Base-by-base conservation (phyloP, 1,140 invertebrate species). In the Zaprionus lachaisei region DNA sequence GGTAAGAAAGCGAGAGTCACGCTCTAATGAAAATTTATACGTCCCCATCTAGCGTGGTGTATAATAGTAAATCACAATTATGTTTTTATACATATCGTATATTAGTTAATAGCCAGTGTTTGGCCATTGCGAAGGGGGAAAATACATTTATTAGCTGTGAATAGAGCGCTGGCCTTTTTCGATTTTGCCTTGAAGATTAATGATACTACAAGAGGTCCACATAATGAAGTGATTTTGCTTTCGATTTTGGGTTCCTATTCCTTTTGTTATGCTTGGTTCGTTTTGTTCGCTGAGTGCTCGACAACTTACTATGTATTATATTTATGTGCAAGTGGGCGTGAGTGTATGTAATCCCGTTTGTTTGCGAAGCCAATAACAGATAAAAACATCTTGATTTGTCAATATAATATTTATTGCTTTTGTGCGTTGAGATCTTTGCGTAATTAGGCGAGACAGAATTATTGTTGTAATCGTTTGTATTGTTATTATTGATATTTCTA, bases 301-400 rank as follows among this genome's bases (percentile, higher is more conserved):
- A 44, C 37, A 26, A 61, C 37, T 38, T 20, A 60, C 41, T 20
- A n/a, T n/a, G n/a, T n/a, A 60, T 34, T 34, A 34, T 11, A 34
- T 51, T 28, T 72, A 5, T 56, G n/a, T 58, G 51, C n/a, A 7
- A 26, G 67, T 54, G 61, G 74, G 66, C 38, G 47, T 24, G 47
- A 37, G 62, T 34, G 20, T 37, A 15, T 17, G 22, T 38, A 17
- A 49, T 49, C 24, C 17, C 31, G 14, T 66, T 38, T 55, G 64
- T 54, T 63, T 28, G 60, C 51, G 66, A 71, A 72, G 54, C 47
- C 26, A 65, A 58, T 47, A 60, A 72, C 56, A 76, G 81, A 83
- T 76, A 83, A 79, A 85, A 87, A 87, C 83, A 89, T 87, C 84
- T 87, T 87, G 81, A 87, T 87, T 89, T 89, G 80, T 87, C 84